Conservation (phyloP, 2,113 vertebrate species). For the Rhinoptilus africanus region DNA sequence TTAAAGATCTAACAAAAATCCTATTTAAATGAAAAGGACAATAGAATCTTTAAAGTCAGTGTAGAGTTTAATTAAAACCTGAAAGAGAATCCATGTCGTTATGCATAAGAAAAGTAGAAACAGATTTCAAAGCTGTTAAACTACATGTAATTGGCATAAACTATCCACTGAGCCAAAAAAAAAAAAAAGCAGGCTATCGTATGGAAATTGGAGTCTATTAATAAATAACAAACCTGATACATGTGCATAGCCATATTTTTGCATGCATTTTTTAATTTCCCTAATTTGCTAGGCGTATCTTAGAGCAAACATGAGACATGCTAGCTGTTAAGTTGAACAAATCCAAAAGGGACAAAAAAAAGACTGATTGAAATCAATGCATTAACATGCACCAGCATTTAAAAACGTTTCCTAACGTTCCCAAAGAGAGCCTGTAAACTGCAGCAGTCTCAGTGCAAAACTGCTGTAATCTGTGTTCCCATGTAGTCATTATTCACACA, state of each 20-base stretch:
- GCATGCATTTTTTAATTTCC: constrained; percentile 17
- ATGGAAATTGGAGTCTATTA: constrained; percentile 24
- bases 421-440: constrained; percentile 34
- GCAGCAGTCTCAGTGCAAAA: neutral
- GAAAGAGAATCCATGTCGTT: constrained; percentile 37
- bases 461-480: constrained; percentile 13
- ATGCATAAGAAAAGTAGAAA: constrained; percentile 39
- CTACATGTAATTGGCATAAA: constrained; percentile 37
- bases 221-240: constrained; percentile 25
- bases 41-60: constrained; percentile 69
- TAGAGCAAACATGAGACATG: neutral
- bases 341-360: constrained; percentile 29
- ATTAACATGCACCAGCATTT: constrained; percentile 34
- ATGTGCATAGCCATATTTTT: neutral
- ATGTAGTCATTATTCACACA: neutral
- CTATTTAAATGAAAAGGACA: constrained; percentile 76
- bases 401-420: constrained; percentile 37
- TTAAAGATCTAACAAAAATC: constrained; percentile 78
- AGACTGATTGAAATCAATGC: neutral
- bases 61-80: constrained; percentile 73
- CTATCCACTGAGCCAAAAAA: neutral
- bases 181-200: neutral
- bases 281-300: constrained; percentile 24
- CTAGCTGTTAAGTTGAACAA: constrained; percentile 13
- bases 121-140: constrained; percentile 51